Conservation (phyloP, 2,113 vertebrate species). For the Macquaria australasica region DNA sequence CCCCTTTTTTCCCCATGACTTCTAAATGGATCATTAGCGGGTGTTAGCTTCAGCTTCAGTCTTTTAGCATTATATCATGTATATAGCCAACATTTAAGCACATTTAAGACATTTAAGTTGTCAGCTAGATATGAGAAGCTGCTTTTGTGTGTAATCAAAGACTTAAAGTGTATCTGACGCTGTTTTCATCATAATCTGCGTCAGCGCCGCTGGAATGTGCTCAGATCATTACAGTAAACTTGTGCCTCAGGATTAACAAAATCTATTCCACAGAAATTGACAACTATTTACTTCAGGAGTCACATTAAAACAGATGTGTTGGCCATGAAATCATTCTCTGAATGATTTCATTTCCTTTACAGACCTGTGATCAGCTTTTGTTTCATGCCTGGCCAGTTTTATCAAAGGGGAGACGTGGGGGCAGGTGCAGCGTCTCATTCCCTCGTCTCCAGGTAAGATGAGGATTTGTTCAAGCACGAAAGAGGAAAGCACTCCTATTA, state of each 20-base stretch:
- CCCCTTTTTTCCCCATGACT: neutral
- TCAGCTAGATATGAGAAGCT: neutral
- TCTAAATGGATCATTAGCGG: neutral
- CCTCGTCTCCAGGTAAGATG: slow-evolving; percentile 41
- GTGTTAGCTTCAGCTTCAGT: neutral
- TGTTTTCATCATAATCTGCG: too few species aligned
- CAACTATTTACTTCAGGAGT: neutral
- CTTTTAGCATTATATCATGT: neutral
- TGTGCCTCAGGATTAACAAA: neutral
- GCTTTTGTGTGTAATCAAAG: neutral
- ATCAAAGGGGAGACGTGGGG: slow-evolving; percentile 18
- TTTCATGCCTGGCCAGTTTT: slow-evolving; percentile 61
- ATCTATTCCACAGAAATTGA: slow-evolving; percentile 10
- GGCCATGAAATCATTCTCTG: slow-evolving; percentile 7
- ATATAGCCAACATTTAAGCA: neutral
- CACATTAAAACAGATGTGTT: slow-evolving; percentile 24
- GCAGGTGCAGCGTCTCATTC: slow-evolving; percentile 49
- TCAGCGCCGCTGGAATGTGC: neutral
- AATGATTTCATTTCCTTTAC: slow-evolving; percentile 38
- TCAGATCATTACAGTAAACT: neutral
- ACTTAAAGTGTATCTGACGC: neutral
- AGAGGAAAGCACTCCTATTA: slow-evolving; percentile 29
- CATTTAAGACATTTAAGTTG: too few species aligned
- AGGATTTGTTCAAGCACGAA: slow-evolving; percentile 47
- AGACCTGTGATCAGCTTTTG: slow-evolving; percentile 30